Conservation (phyloP, 2,113 vertebrate species). For the Orthonyx spaldingii region DNA sequence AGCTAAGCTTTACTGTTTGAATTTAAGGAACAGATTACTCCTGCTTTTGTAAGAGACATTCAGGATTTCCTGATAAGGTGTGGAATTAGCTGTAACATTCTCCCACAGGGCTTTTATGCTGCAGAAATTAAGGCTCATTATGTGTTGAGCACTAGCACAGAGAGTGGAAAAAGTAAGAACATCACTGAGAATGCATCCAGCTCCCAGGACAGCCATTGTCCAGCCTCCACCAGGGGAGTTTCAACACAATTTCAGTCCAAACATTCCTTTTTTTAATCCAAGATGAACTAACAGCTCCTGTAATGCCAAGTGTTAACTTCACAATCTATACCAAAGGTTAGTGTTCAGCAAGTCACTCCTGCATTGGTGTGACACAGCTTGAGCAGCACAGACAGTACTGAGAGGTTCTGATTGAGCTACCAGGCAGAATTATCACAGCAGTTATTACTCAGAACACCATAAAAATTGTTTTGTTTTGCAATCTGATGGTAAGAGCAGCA, state of each 20-base stretch:
- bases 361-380: not conserved
- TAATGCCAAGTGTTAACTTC: not conserved
- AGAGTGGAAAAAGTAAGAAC: not conserved
- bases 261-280: not conserved
- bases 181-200: not conserved
- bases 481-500: not conserved
- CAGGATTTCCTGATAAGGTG: not conserved
- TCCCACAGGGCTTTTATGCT: not conserved
- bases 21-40: not conserved
- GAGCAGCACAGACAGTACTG: not conserved
- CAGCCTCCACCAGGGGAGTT: not conserved
- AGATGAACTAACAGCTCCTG: not conserved
- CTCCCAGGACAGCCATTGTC: not conserved
- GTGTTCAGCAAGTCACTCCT: not conserved
- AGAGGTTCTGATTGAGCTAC: not conserved
- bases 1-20: not conserved
- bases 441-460: not conserved
- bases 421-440: constrained; percentile 1
- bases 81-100: not conserved
- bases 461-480: not conserved
- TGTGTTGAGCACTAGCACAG: not conserved
- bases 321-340: constrained; percentile 3
- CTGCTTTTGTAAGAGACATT: not conserved
- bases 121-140: not conserved
- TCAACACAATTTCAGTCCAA: not conserved